Conservation (phyloP, 1,140 invertebrate genomes). For the Agrilus planipennis region DNA sequence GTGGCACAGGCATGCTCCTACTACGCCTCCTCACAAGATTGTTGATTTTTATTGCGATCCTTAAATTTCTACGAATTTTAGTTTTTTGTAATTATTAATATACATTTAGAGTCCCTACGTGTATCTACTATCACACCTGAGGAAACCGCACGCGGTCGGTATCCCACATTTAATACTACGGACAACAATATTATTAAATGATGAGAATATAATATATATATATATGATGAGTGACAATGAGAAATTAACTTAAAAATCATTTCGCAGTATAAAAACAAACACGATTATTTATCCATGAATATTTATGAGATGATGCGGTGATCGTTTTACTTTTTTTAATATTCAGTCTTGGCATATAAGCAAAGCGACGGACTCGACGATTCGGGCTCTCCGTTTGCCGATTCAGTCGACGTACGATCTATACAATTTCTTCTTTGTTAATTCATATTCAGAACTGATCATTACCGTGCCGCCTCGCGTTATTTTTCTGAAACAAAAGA, state of each 20-base stretch:
- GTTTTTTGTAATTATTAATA: too few relatives aligned
- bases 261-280: slow-evolving; percentile 1
- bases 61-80: slow-evolving; percentile 3
- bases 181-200: too few relatives aligned
- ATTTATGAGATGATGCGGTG: slow-evolving; percentile 7
- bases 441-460: slow-evolving; percentile 68
- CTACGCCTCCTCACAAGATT: too few relatives aligned
- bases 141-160: too few relatives aligned
- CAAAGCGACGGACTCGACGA: slow-evolving; percentile 5
- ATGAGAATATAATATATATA: too few relatives aligned
- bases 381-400: background rate
- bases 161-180: too few relatives aligned
- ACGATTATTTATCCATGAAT: slow-evolving; percentile 1
- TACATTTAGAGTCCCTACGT: too few relatives aligned
- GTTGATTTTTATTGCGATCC: background rate
- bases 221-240: too few relatives aligned
- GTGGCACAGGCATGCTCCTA: too few relatives aligned
- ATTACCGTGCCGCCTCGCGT: slow-evolving; percentile 70
- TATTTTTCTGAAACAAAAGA: slow-evolving; percentile 53
- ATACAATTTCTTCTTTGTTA: slow-evolving; percentile 80
- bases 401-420: slow-evolving; percentile 41
- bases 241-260: slow-evolving; percentile 2
- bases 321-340: too few relatives aligned
- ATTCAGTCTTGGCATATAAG: slow-evolving; percentile 15
- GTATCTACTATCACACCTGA: too few relatives aligned